Evolutionary conservation across 2,888 invertebrate species (phyloP).

Genomic region (Perdita meconis): DNA sequence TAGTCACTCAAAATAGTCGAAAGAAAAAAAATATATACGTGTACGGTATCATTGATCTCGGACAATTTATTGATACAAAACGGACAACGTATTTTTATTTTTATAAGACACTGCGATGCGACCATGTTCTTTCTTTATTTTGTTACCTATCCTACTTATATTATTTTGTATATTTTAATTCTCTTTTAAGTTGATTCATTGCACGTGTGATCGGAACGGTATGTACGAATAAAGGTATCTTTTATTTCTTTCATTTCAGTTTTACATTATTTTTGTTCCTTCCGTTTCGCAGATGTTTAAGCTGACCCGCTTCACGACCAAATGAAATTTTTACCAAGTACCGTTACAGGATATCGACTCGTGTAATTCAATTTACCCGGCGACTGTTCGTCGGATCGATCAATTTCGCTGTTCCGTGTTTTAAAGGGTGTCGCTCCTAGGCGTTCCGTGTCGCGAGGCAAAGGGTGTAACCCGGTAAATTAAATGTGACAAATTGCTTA

Average conservation of each 20-base stretch:
- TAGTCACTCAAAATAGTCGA: slow-evolving; percentile 74
- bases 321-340: slow-evolving; percentile 41
- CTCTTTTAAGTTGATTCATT: slow-evolving; percentile 35
- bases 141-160: slow-evolving; percentile 23
- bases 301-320: slow-evolving; percentile 31
- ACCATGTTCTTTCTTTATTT: slow-evolving; percentile 28
- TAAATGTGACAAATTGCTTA: slow-evolving; percentile 71
- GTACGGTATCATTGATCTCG: slow-evolving; percentile 29
- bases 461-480: slow-evolving; percentile 42
- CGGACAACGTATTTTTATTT: slow-evolving; percentile 52
- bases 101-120: slow-evolving; percentile 59
- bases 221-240: slow-evolving; percentile 59
- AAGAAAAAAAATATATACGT: slow-evolving; percentile 11
- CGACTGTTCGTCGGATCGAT: slow-evolving; percentile 50
- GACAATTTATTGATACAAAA: slow-evolving; percentile 56
- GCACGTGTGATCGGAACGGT: slow-evolving; percentile 27
- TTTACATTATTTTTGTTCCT: slow-evolving; percentile 34
- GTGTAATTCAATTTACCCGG: slow-evolving; percentile 59
- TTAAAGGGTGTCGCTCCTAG: slow-evolving; percentile 68
- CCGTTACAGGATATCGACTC: slow-evolving; percentile 60
- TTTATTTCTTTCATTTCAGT: slow-evolving; percentile 39
- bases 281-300: slow-evolving; percentile 19
- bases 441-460: slow-evolving; percentile 31
- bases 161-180: slow-evolving; percentile 59
- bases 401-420: slow-evolving; percentile 60